A percentile compares a stretch with the other conserved stretches of the same genome.
phyloP scores from a whole-genome alignment of 2,888 invertebrate species.

The Drosophila kanekoi region DNA sequence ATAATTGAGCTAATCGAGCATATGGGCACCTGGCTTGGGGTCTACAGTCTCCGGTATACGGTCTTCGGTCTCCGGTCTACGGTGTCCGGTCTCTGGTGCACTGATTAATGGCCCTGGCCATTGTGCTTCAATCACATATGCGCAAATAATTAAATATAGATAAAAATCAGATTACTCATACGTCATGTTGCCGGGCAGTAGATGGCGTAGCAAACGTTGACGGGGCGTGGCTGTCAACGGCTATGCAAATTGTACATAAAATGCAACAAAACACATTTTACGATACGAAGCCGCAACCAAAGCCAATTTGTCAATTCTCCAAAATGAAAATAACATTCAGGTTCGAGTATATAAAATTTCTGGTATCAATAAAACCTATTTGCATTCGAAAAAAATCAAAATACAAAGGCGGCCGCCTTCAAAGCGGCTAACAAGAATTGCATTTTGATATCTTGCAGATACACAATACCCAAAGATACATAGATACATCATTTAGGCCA shows the following conservation, averaged over 20 bases:
- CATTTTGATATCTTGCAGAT: conserved; percentile 45
- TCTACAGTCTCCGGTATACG: conserved; percentile 9
- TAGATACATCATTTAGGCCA: conserved; percentile 51
- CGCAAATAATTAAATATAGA: conserved; percentile 77
- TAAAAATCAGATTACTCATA: conserved; percentile 77
- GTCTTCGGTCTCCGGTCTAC: too few species aligned
- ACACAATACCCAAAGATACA: conserved; percentile 26
- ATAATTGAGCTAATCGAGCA: conserved; percentile 70
- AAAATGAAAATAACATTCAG: not conserved
- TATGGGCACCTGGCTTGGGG: conserved; percentile 63
- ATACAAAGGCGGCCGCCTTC: conserved; percentile 66
- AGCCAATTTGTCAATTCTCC: conserved; percentile 52
- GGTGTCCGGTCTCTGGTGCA: conserved; percentile 41
- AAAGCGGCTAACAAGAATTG: conserved; percentile 64
- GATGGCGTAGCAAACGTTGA: not conserved
- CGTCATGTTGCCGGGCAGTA: conserved; percentile 43
- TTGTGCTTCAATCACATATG: conserved; percentile 73
- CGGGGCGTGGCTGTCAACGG: conserved; percentile 69
- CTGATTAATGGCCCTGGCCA: conserved; percentile 76
- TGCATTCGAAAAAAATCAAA: conserved; percentile 14
- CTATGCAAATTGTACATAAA: conserved; percentile 66
- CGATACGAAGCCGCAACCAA: conserved; percentile 5
- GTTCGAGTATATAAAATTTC: not conserved
- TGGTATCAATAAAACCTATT: conserved; percentile 33
- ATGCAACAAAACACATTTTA: conserved; percentile 60